Conservation (phyloP, 2,797 vertebrate species). For the Macroramphosus scolopax region DNA sequence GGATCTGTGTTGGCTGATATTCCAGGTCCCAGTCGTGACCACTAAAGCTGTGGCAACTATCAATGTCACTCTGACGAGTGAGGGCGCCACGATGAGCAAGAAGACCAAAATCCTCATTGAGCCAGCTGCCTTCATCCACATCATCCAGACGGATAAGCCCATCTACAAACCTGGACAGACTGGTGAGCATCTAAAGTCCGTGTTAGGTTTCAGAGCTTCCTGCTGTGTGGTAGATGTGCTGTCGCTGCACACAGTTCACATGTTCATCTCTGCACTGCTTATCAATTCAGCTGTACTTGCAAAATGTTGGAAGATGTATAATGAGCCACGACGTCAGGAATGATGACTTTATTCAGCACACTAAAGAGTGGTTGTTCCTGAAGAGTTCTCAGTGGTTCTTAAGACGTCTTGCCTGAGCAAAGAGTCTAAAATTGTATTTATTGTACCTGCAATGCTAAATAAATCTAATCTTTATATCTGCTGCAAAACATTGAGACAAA, state of each 20-base stretch:
- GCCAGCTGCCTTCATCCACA: conserved; percentile 51
- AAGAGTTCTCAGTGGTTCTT: too few species aligned
- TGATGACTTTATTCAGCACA: too few species aligned
- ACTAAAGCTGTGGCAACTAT: conserved; percentile 58
- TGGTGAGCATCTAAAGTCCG: conserved; percentile 73
- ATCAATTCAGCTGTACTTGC: conserved; percentile 48
- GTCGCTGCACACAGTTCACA: too few species aligned
- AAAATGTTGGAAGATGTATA: conserved; percentile 46
- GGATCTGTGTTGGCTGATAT: conserved; percentile 9
- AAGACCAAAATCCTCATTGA: conserved; percentile 72
- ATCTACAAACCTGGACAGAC: conserved; percentile 83
- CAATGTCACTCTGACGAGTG: conserved; percentile 57
- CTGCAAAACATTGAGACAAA: too few species aligned
- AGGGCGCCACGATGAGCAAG: conserved; percentile 46
- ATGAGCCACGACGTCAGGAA: conserved; percentile 52
- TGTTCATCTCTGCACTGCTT: conserved; percentile 20
- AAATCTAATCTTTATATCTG: too few species aligned
- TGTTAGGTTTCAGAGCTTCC: background rate
- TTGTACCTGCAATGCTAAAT: too few species aligned
- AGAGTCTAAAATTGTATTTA: too few species aligned
- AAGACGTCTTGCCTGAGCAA: too few species aligned
- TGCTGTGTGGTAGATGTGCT: conserved; percentile 1
- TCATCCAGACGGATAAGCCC: conserved; percentile 83
- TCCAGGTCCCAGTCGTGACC: conserved; percentile 75
- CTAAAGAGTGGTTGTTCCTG: too few species aligned